phyloP scores from a whole-genome alignment of 2,888 invertebrate genomes.

The Heterodera filipjevi region DNA sequence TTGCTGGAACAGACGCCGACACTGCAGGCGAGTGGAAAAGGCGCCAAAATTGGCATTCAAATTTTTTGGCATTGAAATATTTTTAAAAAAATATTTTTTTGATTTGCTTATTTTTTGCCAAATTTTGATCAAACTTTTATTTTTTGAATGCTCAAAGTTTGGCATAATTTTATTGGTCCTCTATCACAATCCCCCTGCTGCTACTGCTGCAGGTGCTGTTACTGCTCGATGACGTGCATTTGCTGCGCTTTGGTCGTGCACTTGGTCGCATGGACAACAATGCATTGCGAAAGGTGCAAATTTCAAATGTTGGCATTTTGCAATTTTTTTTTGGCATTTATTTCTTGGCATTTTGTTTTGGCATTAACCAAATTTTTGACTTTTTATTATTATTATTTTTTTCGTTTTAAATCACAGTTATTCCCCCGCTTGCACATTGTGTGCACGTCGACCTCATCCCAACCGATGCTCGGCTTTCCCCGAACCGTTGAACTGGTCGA shows the following conservation, averaged over 20 bases:
- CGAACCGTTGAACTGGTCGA: slow-evolving; percentile 40
- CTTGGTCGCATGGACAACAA: slow-evolving; percentile 44
- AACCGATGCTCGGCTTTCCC: slow-evolving; percentile 36
- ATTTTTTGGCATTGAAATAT: slow-evolving; percentile 27
- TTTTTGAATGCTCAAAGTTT: too few species aligned
- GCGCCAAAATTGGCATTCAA: slow-evolving; percentile 12
- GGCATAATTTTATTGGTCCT: too few species aligned
- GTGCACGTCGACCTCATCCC: slow-evolving; percentile 34
- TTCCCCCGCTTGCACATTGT: slow-evolving; percentile 41
- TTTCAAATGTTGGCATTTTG: neutral
- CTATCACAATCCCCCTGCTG: too few species aligned
- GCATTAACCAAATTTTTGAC: slow-evolving; percentile 24
- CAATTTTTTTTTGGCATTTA: neutral
- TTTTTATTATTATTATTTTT: neutral
- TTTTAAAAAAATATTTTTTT: too few species aligned
- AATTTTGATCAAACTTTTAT: too few species aligned
- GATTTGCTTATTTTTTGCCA: too few species aligned
- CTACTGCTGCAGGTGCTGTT: slow-evolving; percentile 48
- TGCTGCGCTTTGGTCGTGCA: slow-evolving; percentile 54
- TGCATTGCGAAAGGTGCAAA: slow-evolving; percentile 22
- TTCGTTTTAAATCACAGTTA: slow-evolving; percentile 18
- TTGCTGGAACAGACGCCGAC: slow-evolving; percentile 16
- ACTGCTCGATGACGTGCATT: slow-evolving; percentile 61
- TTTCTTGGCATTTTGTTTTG: neutral
- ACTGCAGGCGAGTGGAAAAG: neutral